Conservation (phyloP, 2,797 vertebrate genomes). For the Acrossocheilus wenchowensis region DNA sequence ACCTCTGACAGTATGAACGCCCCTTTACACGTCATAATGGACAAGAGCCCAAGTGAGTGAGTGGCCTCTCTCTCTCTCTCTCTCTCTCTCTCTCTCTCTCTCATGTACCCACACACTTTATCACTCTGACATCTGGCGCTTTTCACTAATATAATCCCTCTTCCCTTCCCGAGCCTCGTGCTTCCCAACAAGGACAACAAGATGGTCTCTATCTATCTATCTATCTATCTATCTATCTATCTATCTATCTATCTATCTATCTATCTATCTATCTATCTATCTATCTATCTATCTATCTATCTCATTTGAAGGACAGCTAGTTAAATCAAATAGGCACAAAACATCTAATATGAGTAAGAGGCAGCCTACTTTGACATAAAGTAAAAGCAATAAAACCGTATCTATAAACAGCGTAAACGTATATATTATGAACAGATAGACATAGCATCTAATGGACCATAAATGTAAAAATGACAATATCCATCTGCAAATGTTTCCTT, state of each 20-base stretch:
- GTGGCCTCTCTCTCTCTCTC: conserved; percentile 10
- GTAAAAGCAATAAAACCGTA: background rate
- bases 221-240: no score
- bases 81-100: conserved; percentile 33
- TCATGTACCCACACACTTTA: conserved; percentile 38
- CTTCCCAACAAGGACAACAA: conserved; percentile 1
- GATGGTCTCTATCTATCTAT: background rate
- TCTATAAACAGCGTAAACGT: background rate
- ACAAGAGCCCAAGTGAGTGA: conserved; percentile 47
- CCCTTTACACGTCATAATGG: conserved; percentile 24
- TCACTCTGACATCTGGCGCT: conserved; percentile 58
- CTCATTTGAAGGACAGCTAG: background rate
- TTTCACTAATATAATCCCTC: conserved; percentile 57
- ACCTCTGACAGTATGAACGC: background rate
- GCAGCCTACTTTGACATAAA: background rate
- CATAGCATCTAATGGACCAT: background rate
- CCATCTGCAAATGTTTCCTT: conserved; percentile 9
- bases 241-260: background rate
- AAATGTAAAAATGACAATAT: background rate
- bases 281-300: background rate
- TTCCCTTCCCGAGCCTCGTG: background rate
- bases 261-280: background rate
- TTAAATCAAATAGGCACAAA: background rate
- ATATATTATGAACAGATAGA: background rate
- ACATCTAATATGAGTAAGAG: background rate